Evolutionary conservation across 1,140 invertebrate genomes (phyloP).

Genomic region (Pseudomyrmex flavicornis): DNA sequence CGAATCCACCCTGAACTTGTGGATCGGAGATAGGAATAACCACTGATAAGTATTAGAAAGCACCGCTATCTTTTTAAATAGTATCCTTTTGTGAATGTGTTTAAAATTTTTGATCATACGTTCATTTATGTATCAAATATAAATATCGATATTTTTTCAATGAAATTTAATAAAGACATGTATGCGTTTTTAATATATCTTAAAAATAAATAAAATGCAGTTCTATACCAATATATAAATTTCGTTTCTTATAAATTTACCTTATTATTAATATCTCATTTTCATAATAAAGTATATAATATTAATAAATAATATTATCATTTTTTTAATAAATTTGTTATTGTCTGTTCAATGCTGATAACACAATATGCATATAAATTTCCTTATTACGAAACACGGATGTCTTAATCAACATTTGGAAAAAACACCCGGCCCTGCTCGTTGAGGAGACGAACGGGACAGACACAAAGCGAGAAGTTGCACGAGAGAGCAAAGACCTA

Average conservation of each 20-base stretch:
- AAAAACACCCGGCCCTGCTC: conserved; percentile 50
- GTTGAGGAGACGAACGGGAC: conserved; percentile 41
- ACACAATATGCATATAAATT: not conserved
- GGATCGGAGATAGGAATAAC: not conserved
- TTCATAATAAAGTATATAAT: no score
- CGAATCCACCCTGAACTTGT: conserved; percentile 1
- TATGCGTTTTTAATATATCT: not conserved
- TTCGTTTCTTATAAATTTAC: no score
- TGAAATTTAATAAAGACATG: not conserved
- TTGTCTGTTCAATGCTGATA: not conserved
- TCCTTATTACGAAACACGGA: conserved; percentile 9
- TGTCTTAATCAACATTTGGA: conserved; percentile 40
- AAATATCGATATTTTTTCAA: no score
- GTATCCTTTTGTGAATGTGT: not conserved
- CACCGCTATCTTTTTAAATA: not conserved
- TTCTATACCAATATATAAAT: no score
- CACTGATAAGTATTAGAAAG: not conserved
- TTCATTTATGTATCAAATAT: not conserved
- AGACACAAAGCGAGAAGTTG: conserved; percentile 56
- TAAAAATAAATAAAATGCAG: no score
- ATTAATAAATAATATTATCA: not conserved
- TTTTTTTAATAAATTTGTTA: conserved; percentile 16
- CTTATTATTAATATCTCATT: no score
- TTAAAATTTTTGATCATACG: not conserved
- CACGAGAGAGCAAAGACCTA: conserved; percentile 62